Evolutionary conservation across 2,113 vertebrate genomes (phyloP), one percentile per base, ranked within the genome.

Genomic region (Lepisosteus osseus): DNA sequence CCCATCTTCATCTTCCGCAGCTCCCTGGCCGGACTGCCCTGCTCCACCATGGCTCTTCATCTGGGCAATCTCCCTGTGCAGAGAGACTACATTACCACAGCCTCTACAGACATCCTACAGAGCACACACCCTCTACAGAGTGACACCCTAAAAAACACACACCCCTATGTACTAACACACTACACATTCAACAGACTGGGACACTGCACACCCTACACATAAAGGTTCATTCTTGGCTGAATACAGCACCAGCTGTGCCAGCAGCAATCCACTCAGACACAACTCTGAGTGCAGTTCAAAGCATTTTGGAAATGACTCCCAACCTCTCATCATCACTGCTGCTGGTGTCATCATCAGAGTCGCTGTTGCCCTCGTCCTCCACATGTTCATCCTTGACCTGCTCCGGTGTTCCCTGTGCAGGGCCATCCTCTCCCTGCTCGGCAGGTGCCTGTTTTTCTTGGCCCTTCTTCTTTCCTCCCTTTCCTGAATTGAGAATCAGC

Each of bases 281-380:
- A 29, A 29, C 29, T 29, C 29, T 29, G 29, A 29, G 29, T 1
- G 29, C 29, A 29, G 29, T 29, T 29, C 29, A 29, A 29, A 29
- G 29, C 29, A 29, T 29, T 29, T 29, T 29, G 29, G 29, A 29
- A 12, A 2, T 9, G 0, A 13, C n/a, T 3, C 65, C 82, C 85
- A 78, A 96, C 95, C 82, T 88, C 54, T 95, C 94, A n/a, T 95
- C 90, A 0, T 92, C 94, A 0, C 95, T 93, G 1, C 87, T 86
- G 80, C 82, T 88, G 5, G 62, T 41, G 85, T 95, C 92, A 3
- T 88, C 80, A 0, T 91, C 94, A 0, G 90, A 90, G 76, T 86
- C 87, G 0, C 82, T 86, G 64, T 70, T 72, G 3, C 83, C 70
- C 17, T 88, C 87, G n/a, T 72, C 76, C 7, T 84, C 81, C 1